phyloP scores from a whole-genome alignment of 1,140 invertebrate genomes.

The Temnothorax curvispinosus region DNA sequence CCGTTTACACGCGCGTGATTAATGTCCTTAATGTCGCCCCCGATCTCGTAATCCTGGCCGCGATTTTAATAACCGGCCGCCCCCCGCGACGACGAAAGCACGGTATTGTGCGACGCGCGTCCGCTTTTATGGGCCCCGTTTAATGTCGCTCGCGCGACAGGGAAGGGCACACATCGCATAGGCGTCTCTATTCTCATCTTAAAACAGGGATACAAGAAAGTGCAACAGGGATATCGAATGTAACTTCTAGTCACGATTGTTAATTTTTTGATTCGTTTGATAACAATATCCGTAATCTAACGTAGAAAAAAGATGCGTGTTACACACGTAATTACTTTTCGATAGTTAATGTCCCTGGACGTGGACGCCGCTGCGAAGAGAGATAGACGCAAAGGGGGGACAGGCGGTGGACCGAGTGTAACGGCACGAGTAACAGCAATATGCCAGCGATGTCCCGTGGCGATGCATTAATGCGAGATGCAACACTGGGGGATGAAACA shows the following conservation, averaged over 20 bases:
- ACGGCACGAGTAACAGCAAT: constrained; percentile 63
- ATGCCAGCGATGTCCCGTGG: constrained; percentile 56
- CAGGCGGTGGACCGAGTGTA: constrained; percentile 32
- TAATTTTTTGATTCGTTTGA: not conserved
- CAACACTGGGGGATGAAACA: not conserved
- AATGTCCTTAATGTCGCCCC: constrained; percentile 69
- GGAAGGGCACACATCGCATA: constrained; percentile 6
- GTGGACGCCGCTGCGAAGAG: constrained; percentile 16
- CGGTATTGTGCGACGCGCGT: constrained; percentile 62
- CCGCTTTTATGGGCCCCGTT: constrained; percentile 46
- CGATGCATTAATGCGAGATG: constrained; percentile 54
- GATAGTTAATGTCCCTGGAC: not conserved
- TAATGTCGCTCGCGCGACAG: not conserved
- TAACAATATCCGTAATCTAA: not conserved
- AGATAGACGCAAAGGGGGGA: not conserved
- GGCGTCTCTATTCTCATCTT: not conserved
- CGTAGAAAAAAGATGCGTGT: not conserved
- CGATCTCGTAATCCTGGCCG: constrained; percentile 62
- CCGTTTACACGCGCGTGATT: constrained; percentile 76
- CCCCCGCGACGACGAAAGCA: constrained; percentile 44
- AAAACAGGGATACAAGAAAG: not conserved
- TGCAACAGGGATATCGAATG: not conserved
- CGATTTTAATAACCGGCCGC: constrained; percentile 77
- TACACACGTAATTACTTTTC: not conserved
- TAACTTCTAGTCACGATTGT: not conserved